Conservation (phyloP, 2,888 invertebrate species). For the Cosmorhoe ocellata region DNA sequence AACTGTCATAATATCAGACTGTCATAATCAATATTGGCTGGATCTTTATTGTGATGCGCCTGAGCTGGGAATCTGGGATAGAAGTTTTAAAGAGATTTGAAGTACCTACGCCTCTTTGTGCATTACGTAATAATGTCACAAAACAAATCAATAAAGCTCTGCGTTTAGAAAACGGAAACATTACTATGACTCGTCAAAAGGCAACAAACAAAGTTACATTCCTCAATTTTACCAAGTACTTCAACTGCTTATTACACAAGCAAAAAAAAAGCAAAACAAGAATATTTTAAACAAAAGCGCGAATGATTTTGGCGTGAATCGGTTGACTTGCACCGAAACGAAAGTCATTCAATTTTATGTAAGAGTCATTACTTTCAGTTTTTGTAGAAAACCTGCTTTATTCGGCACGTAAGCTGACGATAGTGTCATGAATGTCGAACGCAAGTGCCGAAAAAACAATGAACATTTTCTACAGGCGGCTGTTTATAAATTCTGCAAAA, state of each 20-base stretch:
- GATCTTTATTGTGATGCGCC: no score
- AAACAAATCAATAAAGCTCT: no score
- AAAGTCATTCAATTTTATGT: conserved; percentile 48
- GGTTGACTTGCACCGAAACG: conserved; percentile 37
- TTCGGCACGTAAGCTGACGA: conserved; percentile 25
- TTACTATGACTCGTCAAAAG: no score
- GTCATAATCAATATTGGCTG: no score
- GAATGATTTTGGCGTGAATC: conserved; percentile 26
- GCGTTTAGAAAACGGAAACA: no score
- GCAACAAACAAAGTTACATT: neutral
- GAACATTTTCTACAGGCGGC: neutral
- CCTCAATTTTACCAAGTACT: conserved; percentile 3
- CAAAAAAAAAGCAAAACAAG: conserved; percentile 9
- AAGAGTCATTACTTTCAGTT: conserved; percentile 44
- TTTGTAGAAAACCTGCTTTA: conserved; percentile 36
- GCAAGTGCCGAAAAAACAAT: conserved; percentile 14
- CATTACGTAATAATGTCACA: no score
- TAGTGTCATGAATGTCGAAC: conserved; percentile 24
- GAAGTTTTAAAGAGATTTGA: no score
- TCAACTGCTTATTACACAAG: neutral
- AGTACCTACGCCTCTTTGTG: no score
- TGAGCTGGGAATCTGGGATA: no score
- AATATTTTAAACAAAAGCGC: conserved; percentile 8
- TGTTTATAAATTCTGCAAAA: no score
- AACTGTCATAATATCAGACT: no score